A percentile compares a stretch with the other conserved stretches of the same genome.
Conservation (phyloP, 2,113 vertebrate species). For the Ariopsis seemanni region DNA sequence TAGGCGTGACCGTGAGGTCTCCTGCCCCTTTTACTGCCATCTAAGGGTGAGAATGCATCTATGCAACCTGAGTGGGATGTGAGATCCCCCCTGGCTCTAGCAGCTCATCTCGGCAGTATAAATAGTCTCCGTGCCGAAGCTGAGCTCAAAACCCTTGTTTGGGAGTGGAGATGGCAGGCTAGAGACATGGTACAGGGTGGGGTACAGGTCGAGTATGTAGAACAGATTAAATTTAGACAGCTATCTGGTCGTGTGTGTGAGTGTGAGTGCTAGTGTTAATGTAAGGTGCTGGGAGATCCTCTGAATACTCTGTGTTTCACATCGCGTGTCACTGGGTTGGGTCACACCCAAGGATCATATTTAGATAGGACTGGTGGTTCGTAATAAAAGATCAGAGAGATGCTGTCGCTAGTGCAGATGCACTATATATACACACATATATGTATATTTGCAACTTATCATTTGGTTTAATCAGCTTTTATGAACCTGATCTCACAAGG, state of each 20-base stretch:
- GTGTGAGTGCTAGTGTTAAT: slow-evolving; percentile 3
- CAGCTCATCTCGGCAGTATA: slow-evolving; percentile 62
- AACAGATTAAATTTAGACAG: slow-evolving; percentile 57
- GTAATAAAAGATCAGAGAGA: slow-evolving; percentile 50
- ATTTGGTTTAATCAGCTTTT: not conserved
- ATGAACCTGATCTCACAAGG: not conserved
- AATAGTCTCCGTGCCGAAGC: slow-evolving; percentile 74
- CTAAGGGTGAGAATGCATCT: slow-evolving; percentile 73
- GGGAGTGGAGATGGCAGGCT: slow-evolving; percentile 56
- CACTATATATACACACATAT: not conserved
- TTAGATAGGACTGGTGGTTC: slow-evolving; percentile 57
- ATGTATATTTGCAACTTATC: not conserved
- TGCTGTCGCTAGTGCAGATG: slow-evolving; percentile 39
- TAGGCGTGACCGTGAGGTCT: slow-evolving; percentile 64
- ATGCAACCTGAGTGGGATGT: slow-evolving; percentile 42
- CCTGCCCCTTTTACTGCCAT: slow-evolving; percentile 67
- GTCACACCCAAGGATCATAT: slow-evolving; percentile 65
- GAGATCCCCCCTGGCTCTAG: slow-evolving; percentile 52
- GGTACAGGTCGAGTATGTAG: slow-evolving; percentile 66
- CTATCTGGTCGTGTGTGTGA: slow-evolving; percentile 30
- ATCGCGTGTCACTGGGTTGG: slow-evolving; percentile 51
- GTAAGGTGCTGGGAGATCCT: slow-evolving; percentile 56
- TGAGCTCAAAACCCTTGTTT: slow-evolving; percentile 68
- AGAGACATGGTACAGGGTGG: slow-evolving; percentile 58
- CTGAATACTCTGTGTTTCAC: slow-evolving; percentile 56